These are phyloP conservation scores for Lycophotia porphyrea DNA, from an alignment of 2,888 invertebrate genomes.

Conservation along the genomic window DNA sequence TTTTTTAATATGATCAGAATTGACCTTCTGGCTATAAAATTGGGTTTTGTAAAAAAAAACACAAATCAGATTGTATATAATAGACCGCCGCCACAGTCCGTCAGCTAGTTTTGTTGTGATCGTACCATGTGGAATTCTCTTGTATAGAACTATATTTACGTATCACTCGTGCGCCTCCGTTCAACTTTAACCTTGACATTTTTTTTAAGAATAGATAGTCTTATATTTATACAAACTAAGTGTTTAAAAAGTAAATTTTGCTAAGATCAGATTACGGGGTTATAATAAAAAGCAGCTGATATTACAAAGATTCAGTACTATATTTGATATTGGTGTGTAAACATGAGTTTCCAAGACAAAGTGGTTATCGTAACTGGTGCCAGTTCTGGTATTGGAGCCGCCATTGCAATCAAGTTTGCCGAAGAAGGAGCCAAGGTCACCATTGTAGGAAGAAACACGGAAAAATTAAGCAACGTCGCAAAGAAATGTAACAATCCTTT, in stretches of 20 bases:
- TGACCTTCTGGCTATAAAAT: neutral
- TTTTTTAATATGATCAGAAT: neutral
- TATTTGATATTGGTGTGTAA: neutral
- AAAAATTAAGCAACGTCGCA: slow-evolving; percentile 51
- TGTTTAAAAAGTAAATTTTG: neutral
- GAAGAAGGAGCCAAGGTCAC: slow-evolving; percentile 62
- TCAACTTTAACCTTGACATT: neutral
- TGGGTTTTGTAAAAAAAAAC: too few species aligned
- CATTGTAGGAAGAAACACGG: slow-evolving; percentile 58
- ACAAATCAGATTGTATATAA: neutral
- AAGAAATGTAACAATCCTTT: slow-evolving; percentile 30
- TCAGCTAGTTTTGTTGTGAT: neutral
- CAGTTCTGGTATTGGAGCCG: slow-evolving; percentile 69
- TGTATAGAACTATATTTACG: neutral
- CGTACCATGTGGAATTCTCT: neutral
- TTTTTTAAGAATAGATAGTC: neutral
- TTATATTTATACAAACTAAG: neutral
- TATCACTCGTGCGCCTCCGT: too few species aligned
- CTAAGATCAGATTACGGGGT: neutral
- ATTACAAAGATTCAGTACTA: neutral
- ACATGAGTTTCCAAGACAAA: slow-evolving; percentile 67
- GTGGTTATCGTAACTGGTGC: slow-evolving; percentile 67
- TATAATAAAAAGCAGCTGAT: neutral
- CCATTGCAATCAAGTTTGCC: slow-evolving; percentile 48
- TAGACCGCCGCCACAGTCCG: neutral